A percentile compares a stretch with the other conserved stretches of the same genome.
These are phyloP conservation scores for Xenopus tropicalis DNA, from an alignment of 2,113 vertebrate species.

Conservation along the genomic window UCB_Xtro_10.0 CM004450.2:112090001-112090500, in stretches of 20 bases:
- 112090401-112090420: not conserved
- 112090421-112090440: not conserved
- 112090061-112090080: constrained; percentile 87
- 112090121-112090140: constrained; percentile 90
- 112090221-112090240: not conserved
- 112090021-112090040: constrained; percentile 90
- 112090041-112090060: constrained; percentile 85
- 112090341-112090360: not conserved
- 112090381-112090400: not conserved
- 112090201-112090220: not conserved
- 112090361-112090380: not conserved
- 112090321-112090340: not conserved
- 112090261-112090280: not conserved
- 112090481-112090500: constrained; percentile 48
- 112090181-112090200: constrained; percentile 43
- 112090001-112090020: constrained; percentile 75
- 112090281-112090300: not conserved
- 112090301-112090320: constrained; percentile 34
- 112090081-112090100: constrained; percentile 87
- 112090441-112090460: not conserved
- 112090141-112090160: constrained; percentile 88
- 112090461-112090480: constrained; percentile 9
- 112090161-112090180: constrained; percentile 62
- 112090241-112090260: not conserved
- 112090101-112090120: constrained; percentile 89